Percentiles rank a stretch among this genome's conserved stretches.
Conservation (phyloP, 2,888 invertebrate species). For the Agrotis clavis region DNA sequence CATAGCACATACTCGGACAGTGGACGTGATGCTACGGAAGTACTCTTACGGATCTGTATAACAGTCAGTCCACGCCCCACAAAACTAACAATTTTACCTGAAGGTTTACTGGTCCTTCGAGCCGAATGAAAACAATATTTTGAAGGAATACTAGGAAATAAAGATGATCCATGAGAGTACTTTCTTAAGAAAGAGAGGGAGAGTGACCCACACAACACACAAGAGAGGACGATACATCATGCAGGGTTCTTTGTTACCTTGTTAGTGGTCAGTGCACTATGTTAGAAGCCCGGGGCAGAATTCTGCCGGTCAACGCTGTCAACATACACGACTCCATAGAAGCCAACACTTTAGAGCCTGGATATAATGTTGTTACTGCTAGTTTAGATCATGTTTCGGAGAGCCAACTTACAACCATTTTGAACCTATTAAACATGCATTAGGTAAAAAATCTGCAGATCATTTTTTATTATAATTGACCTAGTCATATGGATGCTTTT, state of each 20-base stretch:
- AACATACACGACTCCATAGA: slow-evolving; percentile 46
- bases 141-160: neutral
- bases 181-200: slow-evolving; percentile 45
- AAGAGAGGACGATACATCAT: slow-evolving; percentile 56
- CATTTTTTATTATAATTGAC: neutral
- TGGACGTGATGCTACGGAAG: slow-evolving; percentile 37
- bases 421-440: slow-evolving; percentile 6
- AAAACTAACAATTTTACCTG: neutral
- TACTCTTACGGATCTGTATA: slow-evolving; percentile 38
- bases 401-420: neutral
- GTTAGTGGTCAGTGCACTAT: slow-evolving; percentile 43
- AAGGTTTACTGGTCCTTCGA: neutral
- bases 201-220: slow-evolving; percentile 53
- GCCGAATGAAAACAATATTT: neutral
- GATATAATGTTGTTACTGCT: slow-evolving; percentile 10
- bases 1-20: slow-evolving; percentile 24
- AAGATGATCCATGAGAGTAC: slow-evolving; percentile 44
- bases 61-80: neutral
- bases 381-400: slow-evolving; percentile 6
- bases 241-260: slow-evolving; percentile 55
- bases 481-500: neutral
- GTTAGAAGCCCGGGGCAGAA: slow-evolving; percentile 47
- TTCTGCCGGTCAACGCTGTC: slow-evolving; percentile 47
- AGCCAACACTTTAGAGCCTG: slow-evolving; percentile 33
- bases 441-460: neutral